Percentiles rank a stretch among this genome's conserved stretches.
Evolutionary conservation across 2,113 vertebrate species (phyloP).

Genomic region (Callopanchax toddi): DNA sequence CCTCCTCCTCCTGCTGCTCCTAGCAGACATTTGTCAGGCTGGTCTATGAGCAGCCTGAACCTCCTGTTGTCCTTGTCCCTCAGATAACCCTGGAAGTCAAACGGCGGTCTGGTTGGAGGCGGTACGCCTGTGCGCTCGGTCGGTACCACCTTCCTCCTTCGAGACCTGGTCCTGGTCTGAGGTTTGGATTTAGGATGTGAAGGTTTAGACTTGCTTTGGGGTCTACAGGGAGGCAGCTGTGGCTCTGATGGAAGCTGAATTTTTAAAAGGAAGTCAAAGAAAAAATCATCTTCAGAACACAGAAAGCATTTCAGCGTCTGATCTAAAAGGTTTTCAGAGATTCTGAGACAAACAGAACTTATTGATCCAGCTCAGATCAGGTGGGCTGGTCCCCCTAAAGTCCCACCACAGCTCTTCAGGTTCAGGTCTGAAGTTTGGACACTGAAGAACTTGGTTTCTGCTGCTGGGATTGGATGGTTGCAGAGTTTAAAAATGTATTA

Average conservation of each 20-base stretch:
- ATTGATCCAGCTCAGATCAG: too few relatives aligned
- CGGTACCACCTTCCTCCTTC: constrained; percentile 28
- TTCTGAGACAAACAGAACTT: not conserved
- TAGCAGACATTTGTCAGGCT: constrained; percentile 87
- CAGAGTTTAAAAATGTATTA: too few relatives aligned
- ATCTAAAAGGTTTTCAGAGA: not conserved
- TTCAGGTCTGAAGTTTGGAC: too few relatives aligned
- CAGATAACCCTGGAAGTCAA: constrained; percentile 89
- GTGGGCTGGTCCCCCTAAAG: too few relatives aligned
- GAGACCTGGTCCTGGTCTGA: constrained; percentile 24
- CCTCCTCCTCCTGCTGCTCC: not conserved
- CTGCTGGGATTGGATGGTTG: too few relatives aligned
- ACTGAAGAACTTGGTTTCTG: too few relatives aligned
- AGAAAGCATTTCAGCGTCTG: not conserved
- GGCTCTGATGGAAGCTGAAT: constrained; percentile 10
- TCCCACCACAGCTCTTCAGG: too few relatives aligned
- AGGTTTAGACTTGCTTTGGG: constrained; percentile 41
- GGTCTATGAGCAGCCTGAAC: constrained; percentile 90
- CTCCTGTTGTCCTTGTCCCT: constrained; percentile 89
- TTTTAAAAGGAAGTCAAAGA: not conserved
- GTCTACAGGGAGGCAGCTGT: constrained; percentile 45
- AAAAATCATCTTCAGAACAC: not conserved
- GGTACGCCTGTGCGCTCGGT: constrained; percentile 19
- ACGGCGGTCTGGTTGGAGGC: constrained; percentile 69
- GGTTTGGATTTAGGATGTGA: constrained; percentile 49